Conservation (phyloP, 1,140 invertebrate genomes). For the Neotoxoptera formosana region DNA sequence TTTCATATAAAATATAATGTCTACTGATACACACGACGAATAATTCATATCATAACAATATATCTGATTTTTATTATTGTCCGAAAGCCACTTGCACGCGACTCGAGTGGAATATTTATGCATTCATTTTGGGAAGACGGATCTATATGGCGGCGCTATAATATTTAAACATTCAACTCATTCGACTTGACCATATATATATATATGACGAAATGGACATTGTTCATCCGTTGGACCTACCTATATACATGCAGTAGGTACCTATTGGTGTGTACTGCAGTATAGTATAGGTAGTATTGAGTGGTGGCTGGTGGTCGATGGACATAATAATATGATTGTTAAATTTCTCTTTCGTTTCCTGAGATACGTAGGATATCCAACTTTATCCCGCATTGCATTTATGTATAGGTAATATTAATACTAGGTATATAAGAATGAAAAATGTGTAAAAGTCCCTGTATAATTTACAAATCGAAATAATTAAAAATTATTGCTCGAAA, state of each 20-base stretch:
- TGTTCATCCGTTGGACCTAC: neutral
- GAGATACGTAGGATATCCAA: neutral
- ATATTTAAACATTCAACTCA: constrained; percentile 38
- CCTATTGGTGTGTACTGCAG: neutral
- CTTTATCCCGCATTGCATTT: neutral
- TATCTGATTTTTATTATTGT: constrained; percentile 27
- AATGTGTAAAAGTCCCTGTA: neutral
- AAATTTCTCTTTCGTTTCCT: constrained; percentile 30
- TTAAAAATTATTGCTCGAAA: neutral
- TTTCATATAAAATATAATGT: neutral
- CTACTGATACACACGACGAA: neutral
- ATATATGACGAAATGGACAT: neutral
- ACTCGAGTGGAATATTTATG: neutral
- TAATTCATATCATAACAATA: constrained; percentile 20
- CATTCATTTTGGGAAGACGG: constrained; percentile 15
- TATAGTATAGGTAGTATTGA: neutral
- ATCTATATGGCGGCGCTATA: constrained; percentile 6
- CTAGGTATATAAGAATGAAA: neutral
- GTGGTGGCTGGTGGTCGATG: neutral
- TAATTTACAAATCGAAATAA: neutral
- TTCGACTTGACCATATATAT: neutral
- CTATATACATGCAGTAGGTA: too few species aligned
- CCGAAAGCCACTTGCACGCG: constrained; percentile 24
- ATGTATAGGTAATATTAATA: neutral
- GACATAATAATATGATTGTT: neutral